A percentile compares a stretch with the other conserved stretches of the same genome.
Evolutionary conservation across 2,888 invertebrate genomes (phyloP).

Genomic region (Rhogogaster chlorosoma): DNA sequence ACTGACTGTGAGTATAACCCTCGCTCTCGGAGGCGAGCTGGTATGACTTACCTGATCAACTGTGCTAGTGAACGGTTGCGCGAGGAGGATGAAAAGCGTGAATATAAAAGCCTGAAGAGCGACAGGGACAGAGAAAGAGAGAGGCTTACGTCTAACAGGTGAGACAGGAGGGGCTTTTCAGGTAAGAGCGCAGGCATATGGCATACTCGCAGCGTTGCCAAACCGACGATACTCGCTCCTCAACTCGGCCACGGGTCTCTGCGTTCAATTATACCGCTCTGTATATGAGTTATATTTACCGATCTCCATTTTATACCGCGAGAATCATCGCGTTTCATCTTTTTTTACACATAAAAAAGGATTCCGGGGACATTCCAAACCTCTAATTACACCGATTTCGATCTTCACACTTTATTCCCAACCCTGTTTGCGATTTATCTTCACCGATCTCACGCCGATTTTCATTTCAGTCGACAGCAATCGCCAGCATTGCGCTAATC

Average conservation of each 20-base stretch:
- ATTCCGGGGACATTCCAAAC: background rate
- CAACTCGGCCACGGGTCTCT: background rate
- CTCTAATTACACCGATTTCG: background rate
- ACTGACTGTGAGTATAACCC: background rate
- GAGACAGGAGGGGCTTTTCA: conserved; percentile 34
- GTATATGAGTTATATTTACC: background rate
- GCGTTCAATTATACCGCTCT: background rate
- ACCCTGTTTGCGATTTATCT: background rate
- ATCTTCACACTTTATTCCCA: background rate
- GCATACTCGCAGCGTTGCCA: conserved; percentile 41
- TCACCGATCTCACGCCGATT: background rate
- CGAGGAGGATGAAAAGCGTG: conserved; percentile 33
- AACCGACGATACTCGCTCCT: background rate
- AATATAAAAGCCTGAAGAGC: conserved; percentile 8
- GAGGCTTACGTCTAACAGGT: conserved; percentile 24
- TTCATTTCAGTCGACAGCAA: background rate
- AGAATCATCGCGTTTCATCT: background rate
- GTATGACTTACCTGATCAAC: conserved; percentile 41
- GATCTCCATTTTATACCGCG: background rate
- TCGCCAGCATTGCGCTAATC: background rate
- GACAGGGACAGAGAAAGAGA: conserved; percentile 48
- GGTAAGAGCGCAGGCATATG: conserved; percentile 42
- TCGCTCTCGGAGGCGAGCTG: conserved; percentile 20
- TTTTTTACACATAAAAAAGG: background rate
- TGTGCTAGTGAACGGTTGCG: conserved; percentile 31